Evolutionary conservation across 37 sponge, comb jelly and placozoan species (phyloP), one percentile per base, ranked within the genome.

Genomic region (Cladorhizidae sp.): DNA sequence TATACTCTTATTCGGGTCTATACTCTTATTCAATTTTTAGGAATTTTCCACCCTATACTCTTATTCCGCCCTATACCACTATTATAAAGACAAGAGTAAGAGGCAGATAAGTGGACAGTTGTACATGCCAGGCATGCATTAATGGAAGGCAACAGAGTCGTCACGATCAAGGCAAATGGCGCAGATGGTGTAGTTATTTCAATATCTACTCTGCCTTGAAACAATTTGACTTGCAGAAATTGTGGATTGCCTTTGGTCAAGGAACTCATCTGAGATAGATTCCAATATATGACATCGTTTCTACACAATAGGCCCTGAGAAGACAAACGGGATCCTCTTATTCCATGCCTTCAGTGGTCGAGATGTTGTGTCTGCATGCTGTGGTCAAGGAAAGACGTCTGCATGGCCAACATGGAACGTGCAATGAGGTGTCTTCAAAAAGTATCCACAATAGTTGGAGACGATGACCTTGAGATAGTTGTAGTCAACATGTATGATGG

Each of bases 161-260:
- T 54, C 55, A 54, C 17, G 55, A 54, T 54, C 55, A 54, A 54
- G 12, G 55, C 55, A 12, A 54, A 54, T 54, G 55, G 17, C 55
- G 17, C 17, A 54, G 55, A 12, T 54, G 17, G 55, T 20, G 12
- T 12, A 20, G 12, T 12, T 54, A 54, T 54, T 54, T 54, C 55
- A 54, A 54, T 54, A 54, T 54, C 55, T 54, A 54, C 55, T 54
- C 55, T 54, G 55, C 55, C 55, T 20, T 54, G 17, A 12, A 20
- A 20, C 17, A 12, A 54, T 54, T 12, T 20, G 17, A 12, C 17
- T 54, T 12, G 55, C 17, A 54, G n/a, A n/a, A n/a, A n/a, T n/a
- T 54, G 55, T 54, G 55, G 55, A 54, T 54, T 54, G 17, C 55
- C 55, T 54, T 54, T 54, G 55, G 55, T 54, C 55, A 54, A 54